Conservation (phyloP, 2,797 vertebrate genomes). For the Chromis chromis region DNA sequence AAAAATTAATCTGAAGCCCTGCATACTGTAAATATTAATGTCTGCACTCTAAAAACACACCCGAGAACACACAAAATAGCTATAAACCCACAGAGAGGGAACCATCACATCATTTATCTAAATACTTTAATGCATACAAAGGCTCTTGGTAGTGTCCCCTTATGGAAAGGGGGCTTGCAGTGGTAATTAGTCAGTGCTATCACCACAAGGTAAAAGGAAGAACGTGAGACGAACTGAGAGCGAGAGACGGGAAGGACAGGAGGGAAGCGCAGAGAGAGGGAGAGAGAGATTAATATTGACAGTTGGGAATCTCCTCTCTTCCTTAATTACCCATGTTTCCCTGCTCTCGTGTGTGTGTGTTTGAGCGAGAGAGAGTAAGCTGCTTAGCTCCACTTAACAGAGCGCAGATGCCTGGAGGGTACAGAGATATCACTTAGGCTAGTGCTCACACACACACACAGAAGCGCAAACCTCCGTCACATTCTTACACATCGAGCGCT, state of each 20-base stretch:
- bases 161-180: slow-evolving; percentile 31
- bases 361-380: slow-evolving; percentile 75
- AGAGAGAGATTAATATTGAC: slow-evolving; percentile 80
- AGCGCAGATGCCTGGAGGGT: slow-evolving; percentile 81
- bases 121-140: neutral
- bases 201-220: slow-evolving; percentile 36
- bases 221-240: slow-evolving; percentile 31
- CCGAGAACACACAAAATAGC: neutral
- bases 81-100: neutral
- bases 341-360: slow-evolving; percentile 70
- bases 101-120: neutral
- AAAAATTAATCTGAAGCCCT: no score
- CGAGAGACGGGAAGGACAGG: slow-evolving; percentile 31
- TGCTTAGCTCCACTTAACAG: slow-evolving; percentile 82
- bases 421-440: slow-evolving; percentile 81
- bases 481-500: slow-evolving; percentile 43
- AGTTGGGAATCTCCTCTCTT: slow-evolving; percentile 81
- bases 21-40: neutral
- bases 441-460: slow-evolving; percentile 37
- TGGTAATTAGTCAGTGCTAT: slow-evolving; percentile 57
- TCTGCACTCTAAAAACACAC: neutral
- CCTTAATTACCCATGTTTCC: slow-evolving; percentile 83
- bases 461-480: slow-evolving; percentile 37
- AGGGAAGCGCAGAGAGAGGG: slow-evolving; percentile 44
- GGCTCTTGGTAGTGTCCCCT: slow-evolving; percentile 26